Conservation (phyloP, 2,888 invertebrate genomes). For the Norana najaformis region DNA sequence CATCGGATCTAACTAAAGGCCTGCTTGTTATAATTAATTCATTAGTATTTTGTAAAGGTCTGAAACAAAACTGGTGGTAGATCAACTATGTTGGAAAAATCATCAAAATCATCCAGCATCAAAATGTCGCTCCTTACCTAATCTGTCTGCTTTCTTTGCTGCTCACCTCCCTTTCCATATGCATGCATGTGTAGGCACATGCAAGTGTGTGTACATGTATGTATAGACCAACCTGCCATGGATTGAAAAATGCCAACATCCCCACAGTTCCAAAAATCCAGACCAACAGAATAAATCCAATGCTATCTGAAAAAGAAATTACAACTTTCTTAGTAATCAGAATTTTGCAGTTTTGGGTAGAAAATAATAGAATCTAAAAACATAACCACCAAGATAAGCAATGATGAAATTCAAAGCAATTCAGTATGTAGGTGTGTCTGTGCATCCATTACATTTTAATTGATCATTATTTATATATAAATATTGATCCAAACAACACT, state of each 20-base stretch:
- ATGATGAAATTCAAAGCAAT: too few species aligned
- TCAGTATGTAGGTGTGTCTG: too few species aligned
- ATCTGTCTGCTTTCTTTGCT: background rate
- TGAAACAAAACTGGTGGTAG: background rate
- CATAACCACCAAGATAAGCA: too few species aligned
- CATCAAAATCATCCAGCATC: background rate
- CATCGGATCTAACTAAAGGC: background rate
- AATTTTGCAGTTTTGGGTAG: background rate
- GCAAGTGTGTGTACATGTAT: background rate
- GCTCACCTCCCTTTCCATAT: background rate
- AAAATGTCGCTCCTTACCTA: background rate
- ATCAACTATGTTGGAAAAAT: background rate
- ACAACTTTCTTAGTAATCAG: background rate
- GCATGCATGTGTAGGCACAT: background rate
- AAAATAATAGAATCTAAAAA: background rate
- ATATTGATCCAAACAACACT: too few species aligned
- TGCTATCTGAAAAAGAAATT: background rate
- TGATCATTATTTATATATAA: too few species aligned
- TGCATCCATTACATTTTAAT: too few species aligned
- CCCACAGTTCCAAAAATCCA: background rate
- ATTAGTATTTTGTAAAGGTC: background rate
- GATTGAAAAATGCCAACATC: conserved; percentile 9
- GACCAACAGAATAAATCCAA: background rate
- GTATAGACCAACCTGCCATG: conserved; percentile 18
- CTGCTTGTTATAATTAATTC: too few species aligned